Conservation (phyloP, 2,797 vertebrate genomes). For the Tenualosa ilisha region DNA sequence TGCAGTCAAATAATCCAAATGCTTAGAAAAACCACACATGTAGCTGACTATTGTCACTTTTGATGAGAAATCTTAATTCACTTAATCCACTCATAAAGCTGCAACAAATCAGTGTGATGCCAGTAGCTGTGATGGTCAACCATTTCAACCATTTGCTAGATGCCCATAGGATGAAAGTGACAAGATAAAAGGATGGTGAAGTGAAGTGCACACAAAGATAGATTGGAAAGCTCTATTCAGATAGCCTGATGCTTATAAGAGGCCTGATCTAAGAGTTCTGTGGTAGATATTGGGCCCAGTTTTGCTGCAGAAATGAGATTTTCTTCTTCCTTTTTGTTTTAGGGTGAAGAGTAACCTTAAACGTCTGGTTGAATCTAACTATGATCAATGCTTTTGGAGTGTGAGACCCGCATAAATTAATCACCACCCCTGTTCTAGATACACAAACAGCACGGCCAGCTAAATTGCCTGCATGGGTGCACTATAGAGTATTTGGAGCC, state of each 20-base stretch:
- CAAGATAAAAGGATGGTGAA: too few relatives aligned
- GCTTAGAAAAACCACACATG: not conserved
- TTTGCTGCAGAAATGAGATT: not conserved
- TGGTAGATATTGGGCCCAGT: not conserved
- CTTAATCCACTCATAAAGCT: too few relatives aligned
- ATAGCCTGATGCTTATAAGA: not conserved
- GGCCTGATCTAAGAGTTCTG: too few relatives aligned
- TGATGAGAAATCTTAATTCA: too few relatives aligned
- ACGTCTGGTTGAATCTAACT: not conserved
- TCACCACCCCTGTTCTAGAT: not conserved
- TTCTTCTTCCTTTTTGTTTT: not conserved
- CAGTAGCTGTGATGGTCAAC: too few relatives aligned
- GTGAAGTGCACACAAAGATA: too few relatives aligned
- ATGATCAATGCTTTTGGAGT: constrained; percentile 4
- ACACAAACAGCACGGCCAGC: constrained; percentile 4
- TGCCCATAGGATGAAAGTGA: too few relatives aligned
- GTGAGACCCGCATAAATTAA: not conserved
- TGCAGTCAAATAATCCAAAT: not conserved
- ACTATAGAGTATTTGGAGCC: not conserved
- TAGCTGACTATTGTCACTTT: too few relatives aligned
- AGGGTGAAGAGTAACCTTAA: constrained; percentile 1
- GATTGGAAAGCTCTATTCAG: not conserved
- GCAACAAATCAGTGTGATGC: too few relatives aligned
- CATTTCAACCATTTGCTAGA: too few relatives aligned
- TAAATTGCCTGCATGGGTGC: not conserved